A percentile compares a stretch with the other conserved stretches of the same genome.
Evolutionary conservation across 2,888 invertebrate genomes (phyloP).

Genomic region (Ptilodon capucinus): DNA sequence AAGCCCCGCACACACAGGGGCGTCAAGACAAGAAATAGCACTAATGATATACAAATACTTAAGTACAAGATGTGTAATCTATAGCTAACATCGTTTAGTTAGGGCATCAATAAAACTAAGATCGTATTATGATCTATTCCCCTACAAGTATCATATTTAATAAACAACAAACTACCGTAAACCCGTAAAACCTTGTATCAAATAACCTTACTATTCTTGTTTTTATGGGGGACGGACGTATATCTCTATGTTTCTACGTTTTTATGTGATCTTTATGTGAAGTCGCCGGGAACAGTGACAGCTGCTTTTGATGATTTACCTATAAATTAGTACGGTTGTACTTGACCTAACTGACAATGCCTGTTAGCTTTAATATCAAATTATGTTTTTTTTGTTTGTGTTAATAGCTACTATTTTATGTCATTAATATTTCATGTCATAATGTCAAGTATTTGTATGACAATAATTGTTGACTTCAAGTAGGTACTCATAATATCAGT

Average conservation of each 20-base stretch:
- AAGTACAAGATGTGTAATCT: too few species aligned
- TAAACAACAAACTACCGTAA: constrained; percentile 60
- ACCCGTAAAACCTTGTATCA: constrained; percentile 65
- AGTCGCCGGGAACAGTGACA: constrained; percentile 52
- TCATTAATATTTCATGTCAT: too few species aligned
- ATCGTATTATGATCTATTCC: constrained; percentile 4
- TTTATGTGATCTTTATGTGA: constrained; percentile 70
- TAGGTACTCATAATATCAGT: too few species aligned
- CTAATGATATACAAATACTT: too few species aligned
- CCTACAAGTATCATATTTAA: constrained; percentile 44
- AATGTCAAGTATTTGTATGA: too few species aligned
- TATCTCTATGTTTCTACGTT: constrained; percentile 66
- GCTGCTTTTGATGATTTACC: constrained; percentile 15
- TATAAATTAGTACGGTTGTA: neutral
- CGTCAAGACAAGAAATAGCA: too few species aligned
- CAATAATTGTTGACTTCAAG: too few species aligned
- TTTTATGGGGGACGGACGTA: constrained; percentile 69
- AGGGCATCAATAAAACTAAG: neutral
- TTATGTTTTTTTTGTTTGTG: too few species aligned
- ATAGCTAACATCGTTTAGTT: too few species aligned
- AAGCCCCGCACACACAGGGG: too few species aligned
- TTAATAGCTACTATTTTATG: too few species aligned
- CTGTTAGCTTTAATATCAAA: too few species aligned
- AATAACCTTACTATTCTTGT: constrained; percentile 66
- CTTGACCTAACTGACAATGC: neutral